Percentiles rank a stretch among this genome's conserved stretches.
phyloP scores from a whole-genome alignment of 2,888 invertebrate genomes.

The Allolobophora icterica region DNA sequence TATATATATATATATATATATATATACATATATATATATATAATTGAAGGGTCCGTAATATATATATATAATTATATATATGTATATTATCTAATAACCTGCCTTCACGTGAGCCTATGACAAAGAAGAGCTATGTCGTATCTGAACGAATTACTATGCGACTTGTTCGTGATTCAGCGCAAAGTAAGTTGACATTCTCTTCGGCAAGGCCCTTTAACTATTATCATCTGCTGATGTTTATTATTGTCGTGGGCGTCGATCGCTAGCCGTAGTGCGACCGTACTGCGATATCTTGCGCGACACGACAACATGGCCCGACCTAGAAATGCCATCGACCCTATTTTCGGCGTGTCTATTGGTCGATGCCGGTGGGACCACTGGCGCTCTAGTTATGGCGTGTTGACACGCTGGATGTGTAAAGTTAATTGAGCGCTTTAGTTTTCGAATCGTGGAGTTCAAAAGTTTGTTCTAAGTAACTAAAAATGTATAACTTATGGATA shows the following conservation, averaged over 20 bases:
- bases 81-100: no score
- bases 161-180: not conserved
- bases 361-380: not conserved
- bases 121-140: no score
- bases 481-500: conserved; percentile 1
- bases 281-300: not conserved
- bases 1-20: no score
- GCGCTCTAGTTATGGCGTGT: conserved; percentile 17
- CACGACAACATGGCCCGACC: not conserved
- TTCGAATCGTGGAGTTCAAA: not conserved
- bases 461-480: not conserved
- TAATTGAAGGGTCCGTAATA: no score
- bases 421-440: not conserved
- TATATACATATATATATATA: no score
- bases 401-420: conserved; percentile 3
- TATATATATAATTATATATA: no score
- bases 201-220: not conserved
- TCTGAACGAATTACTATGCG: no score
- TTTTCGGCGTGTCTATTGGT: not conserved
- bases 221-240: not conserved
- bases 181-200: not conserved
- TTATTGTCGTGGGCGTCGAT: conserved; percentile 3
- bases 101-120: no score
- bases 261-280: not conserved
- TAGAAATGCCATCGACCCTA: not conserved